phyloP scores from a whole-genome alignment of 2,888 invertebrate genomes.

The Allacma fusca region DNA sequence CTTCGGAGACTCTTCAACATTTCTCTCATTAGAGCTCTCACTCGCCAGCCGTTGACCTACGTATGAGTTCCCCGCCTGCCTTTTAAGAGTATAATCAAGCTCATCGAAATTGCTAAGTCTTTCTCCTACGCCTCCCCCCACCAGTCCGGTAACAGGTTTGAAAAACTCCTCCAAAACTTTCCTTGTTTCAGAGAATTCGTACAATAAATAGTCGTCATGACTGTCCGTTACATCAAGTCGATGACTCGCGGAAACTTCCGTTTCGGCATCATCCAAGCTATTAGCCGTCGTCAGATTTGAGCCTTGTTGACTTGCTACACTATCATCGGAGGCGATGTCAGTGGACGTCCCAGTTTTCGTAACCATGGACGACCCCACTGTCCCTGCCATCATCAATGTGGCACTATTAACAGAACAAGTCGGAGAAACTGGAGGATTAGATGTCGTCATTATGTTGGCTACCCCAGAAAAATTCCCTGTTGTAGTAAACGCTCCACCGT shows the following conservation, averaged over 20 bases:
- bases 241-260: constrained; percentile 19
- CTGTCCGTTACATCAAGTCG: constrained; percentile 10
- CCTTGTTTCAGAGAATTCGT: constrained; percentile 90
- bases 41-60: constrained; percentile 78
- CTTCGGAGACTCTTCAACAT: constrained; percentile 70
- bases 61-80: constrained; percentile 79
- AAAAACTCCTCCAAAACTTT: constrained; percentile 93
- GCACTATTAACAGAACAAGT: not conserved
- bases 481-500: constrained; percentile 12
- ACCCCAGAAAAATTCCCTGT: not conserved
- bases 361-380: not conserved
- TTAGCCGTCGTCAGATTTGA: constrained; percentile 46
- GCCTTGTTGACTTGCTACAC: constrained; percentile 51
- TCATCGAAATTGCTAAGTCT: constrained; percentile 67
- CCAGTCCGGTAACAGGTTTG: constrained; percentile 61
- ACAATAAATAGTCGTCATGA: constrained; percentile 66
- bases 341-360: constrained; percentile 20
- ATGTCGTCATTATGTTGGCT: not conserved
- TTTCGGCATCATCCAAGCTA: constrained; percentile 44
- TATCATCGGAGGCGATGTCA: constrained; percentile 49
- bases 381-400: not conserved
- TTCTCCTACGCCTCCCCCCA: constrained; percentile 32
- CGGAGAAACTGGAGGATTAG: not conserved
- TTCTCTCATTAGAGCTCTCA: constrained; percentile 62
- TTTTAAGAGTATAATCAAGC: constrained; percentile 78